Conservation (phyloP, 2,888 invertebrate species). For the Thereva nobilitata region DNA sequence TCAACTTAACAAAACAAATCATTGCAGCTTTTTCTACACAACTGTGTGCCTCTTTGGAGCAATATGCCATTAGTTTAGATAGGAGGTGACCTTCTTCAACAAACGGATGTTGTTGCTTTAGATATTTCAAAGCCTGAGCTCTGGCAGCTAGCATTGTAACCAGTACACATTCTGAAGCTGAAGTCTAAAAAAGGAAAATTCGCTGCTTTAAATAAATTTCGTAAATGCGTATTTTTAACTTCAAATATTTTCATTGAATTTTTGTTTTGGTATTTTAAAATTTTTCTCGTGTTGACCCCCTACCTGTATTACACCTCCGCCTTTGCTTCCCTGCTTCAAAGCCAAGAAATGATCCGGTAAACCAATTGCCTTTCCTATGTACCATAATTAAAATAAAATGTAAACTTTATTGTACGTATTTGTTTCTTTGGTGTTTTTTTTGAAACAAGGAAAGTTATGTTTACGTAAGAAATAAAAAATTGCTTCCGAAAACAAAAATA, state of each 20-base stretch:
- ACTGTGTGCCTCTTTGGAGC: slow-evolving; percentile 88
- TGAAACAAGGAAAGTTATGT: not conserved
- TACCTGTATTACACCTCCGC: slow-evolving; percentile 95
- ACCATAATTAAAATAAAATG: not conserved
- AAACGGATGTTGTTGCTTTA: slow-evolving; percentile 83
- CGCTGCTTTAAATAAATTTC: no score
- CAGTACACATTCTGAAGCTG: slow-evolving; percentile 93
- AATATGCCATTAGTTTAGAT: slow-evolving; percentile 91
- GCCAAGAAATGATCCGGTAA: slow-evolving; percentile 87
- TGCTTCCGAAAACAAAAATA: no score
- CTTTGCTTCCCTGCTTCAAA: slow-evolving; percentile 80
- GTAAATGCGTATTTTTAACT: not conserved
- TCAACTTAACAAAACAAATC: slow-evolving; percentile 88
- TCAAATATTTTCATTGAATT: not conserved
- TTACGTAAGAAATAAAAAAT: not conserved
- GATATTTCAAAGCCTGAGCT: slow-evolving; percentile 81
- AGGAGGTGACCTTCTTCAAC: slow-evolving; percentile 88
- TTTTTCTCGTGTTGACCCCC: slow-evolving; percentile 38
- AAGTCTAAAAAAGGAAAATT: slow-evolving; percentile 67
- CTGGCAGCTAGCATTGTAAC: slow-evolving; percentile 92
- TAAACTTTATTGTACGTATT: not conserved
- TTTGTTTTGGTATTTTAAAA: not conserved
- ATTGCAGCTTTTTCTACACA: slow-evolving; percentile 93
- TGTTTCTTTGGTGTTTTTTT: no score
- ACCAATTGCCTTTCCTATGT: slow-evolving; percentile 83